These are phyloP conservation scores for Mesocricetus auratus DNA, from an alignment of 2,113 vertebrate genomes.

Conservation along the genomic window DNA sequence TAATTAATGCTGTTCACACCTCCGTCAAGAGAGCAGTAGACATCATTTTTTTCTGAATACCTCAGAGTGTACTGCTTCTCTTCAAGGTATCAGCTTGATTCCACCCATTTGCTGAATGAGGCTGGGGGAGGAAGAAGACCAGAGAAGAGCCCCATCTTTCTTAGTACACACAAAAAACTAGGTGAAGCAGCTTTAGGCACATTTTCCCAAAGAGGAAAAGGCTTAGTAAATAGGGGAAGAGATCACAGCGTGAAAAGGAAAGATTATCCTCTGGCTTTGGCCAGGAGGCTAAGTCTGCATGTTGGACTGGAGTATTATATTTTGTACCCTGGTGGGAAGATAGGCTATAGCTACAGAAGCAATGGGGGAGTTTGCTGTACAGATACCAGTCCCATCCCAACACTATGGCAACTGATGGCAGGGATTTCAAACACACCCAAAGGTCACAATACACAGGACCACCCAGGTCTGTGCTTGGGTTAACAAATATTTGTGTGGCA, in stretches of 20 bases:
- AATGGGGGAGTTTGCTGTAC: fast-evolving
- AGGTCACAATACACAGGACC: background rate
- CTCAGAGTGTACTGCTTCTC: background rate
- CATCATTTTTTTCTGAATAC: background rate
- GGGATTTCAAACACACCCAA: background rate
- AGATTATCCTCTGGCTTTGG: background rate
- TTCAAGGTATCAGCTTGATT: background rate
- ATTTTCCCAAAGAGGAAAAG: background rate
- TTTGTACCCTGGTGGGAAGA: background rate
- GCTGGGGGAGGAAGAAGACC: background rate
- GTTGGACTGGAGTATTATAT: background rate
- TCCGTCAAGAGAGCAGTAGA: background rate
- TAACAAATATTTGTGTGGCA: constrained; percentile 5
- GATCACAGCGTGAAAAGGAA: background rate
- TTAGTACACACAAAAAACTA: background rate
- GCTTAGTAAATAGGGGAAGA: background rate
- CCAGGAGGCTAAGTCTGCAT: background rate
- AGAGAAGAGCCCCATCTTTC: background rate
- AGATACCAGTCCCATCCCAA: background rate
- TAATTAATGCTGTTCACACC: background rate
- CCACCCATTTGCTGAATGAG: background rate
- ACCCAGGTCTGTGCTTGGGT: background rate
- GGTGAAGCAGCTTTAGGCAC: background rate
- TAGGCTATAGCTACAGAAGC: background rate
- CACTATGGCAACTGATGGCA: fast-evolving